Conservation (phyloP, 2,888 invertebrate species). For the Omphaloscelis lunosa region DNA sequence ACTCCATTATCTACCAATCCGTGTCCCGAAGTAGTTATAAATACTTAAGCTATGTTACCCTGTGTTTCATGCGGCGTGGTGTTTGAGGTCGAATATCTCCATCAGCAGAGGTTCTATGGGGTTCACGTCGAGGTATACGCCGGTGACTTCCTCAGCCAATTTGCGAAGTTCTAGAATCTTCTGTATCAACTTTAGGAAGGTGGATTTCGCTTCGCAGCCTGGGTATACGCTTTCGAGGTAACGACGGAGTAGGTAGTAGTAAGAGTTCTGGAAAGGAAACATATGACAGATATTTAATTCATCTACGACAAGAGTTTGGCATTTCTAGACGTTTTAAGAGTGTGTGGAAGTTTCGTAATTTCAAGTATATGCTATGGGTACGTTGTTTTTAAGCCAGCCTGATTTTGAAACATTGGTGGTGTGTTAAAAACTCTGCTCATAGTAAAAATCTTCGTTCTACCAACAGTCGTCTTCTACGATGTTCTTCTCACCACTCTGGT, state of each 20-base stretch:
- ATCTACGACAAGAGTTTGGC: not conserved
- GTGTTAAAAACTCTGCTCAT: no score
- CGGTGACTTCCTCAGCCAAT: conserved; percentile 97
- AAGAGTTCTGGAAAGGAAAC: conserved; percentile 93
- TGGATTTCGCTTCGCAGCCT: conserved; percentile 96
- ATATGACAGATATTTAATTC: not conserved
- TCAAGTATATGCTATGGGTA: not conserved
- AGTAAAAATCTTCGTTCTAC: no score
- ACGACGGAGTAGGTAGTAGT: conserved; percentile 96
- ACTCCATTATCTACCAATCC: conserved; percentile 45
- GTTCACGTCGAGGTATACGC: conserved; percentile 97
- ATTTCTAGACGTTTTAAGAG: not conserved
- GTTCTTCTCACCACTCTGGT: no score
- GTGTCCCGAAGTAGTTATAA: conserved; percentile 20
- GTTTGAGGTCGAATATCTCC: conserved; percentile 98
- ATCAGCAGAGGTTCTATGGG: conserved; percentile 98
- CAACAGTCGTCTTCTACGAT: no score
- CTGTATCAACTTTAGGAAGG: conserved; percentile 96
- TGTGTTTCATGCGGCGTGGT: conserved; percentile 76
- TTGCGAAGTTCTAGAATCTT: conserved; percentile 97
- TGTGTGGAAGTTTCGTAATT: not conserved
- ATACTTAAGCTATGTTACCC: conserved; percentile 64
- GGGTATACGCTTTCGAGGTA: conserved; percentile 96
- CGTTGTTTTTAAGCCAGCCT: no score
- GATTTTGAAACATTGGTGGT: no score